Conservation (phyloP, 1,140 invertebrate species). For the Zelostemma sp. region DNA sequence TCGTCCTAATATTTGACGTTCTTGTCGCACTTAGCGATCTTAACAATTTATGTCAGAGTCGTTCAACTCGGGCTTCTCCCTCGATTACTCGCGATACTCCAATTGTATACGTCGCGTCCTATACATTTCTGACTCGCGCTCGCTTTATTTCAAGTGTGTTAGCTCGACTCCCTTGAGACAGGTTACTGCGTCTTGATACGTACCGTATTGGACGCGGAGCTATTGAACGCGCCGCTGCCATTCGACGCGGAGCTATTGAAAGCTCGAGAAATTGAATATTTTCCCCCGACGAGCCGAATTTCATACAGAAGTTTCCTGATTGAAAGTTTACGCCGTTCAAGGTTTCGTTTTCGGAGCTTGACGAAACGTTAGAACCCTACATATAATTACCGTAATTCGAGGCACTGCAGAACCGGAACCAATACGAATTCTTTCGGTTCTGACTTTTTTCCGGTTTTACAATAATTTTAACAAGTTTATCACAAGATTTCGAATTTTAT, state of each 20-base stretch:
- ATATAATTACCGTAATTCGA: too few species aligned
- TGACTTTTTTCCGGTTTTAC: too few species aligned
- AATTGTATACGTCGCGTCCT: background rate
- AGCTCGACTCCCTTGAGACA: background rate
- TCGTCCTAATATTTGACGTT: background rate
- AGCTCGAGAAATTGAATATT: background rate
- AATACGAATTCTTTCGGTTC: too few species aligned
- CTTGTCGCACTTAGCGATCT: background rate
- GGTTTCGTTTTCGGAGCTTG: too few species aligned
- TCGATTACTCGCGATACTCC: background rate
- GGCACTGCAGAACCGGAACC: too few species aligned
- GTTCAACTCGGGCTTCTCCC: background rate
- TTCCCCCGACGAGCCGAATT: background rate
- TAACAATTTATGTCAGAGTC: background rate
- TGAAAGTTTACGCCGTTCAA: background rate
- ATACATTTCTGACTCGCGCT: conserved; percentile 2
- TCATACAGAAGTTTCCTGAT: background rate
- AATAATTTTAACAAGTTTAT: too few species aligned
- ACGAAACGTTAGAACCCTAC: too few species aligned
- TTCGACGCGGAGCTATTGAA: too few species aligned
- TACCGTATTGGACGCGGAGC: background rate
- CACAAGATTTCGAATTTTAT: too few species aligned
- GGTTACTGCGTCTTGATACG: background rate
- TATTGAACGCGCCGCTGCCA: background rate
- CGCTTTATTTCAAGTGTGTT: background rate